Evolutionary conservation across 1,140 invertebrate species (phyloP), one percentile per base, ranked within the genome.

Genomic region (Chrysomallon squamiferum): DNA sequence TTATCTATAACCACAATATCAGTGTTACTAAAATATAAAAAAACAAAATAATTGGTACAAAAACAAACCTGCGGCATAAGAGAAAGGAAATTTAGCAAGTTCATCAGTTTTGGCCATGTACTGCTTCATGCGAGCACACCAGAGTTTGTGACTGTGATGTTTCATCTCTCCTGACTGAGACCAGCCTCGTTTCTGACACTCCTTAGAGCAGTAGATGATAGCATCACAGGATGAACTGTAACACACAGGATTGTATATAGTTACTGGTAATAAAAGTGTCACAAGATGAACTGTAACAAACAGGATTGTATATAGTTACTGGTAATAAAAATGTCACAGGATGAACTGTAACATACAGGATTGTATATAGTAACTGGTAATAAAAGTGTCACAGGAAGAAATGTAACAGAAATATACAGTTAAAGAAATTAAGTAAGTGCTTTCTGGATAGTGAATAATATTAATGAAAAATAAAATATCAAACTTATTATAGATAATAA

Each of bases 111-210:
- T 59, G 1, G 32, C 20, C 35, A 59, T 59, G 38, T 43, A 59
- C 18, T 25, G 22, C 38, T 59, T 59, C 32, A 59, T 59, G 30
- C 20, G 18, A 18, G 6, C 35, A 59, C 58, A 59, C 58, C 58
- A 59, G 2, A n/a, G 22, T 54, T 54, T 54, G 25, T 54, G 50
- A 41, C 58, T 43, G 35, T 59, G 58, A 20, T 38, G 7, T 29
- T 38, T 43, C 32, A 59, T 38, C 11, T 38, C 33, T 13, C 35
- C 58, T 22, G 18, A n/a, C 58, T 25, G 18, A 7, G 32, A 41
- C 58, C 58, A 59, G 35, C 35, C 58, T 38, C 27, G 18, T 15
- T 38, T 59, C 35, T 59, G 58, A 43, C 58, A 59, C 5, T 59
- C 38, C 25, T 29, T 38, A 41, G 33, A 43, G 25, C 58, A 59